Evolutionary conservation across 2,888 invertebrate genomes (phyloP).

Genomic region (Drosophila paranaensis): DNA sequence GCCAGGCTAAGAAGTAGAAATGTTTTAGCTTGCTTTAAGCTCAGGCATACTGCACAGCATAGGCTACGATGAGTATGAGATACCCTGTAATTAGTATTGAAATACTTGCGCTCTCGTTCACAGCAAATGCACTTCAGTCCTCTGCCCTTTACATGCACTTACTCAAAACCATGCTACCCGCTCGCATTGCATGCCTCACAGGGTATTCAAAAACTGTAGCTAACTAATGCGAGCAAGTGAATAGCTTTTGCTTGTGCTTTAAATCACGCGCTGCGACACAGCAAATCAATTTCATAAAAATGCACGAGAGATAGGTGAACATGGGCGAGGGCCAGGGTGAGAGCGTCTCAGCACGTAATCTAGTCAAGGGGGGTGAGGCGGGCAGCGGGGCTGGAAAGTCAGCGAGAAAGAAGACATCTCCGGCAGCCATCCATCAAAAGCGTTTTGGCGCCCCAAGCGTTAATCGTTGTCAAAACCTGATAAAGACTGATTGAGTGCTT

Average conservation of each 20-base stretch:
- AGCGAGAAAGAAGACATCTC: conserved; percentile 39
- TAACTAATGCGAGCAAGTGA: conserved; percentile 40
- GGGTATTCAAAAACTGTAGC: conserved; percentile 11
- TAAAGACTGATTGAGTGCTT: conserved; percentile 81
- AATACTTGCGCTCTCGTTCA: background rate
- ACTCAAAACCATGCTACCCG: background rate
- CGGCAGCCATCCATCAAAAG: conserved; percentile 75
- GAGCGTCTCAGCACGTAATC: too few species aligned
- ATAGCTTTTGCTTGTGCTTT: conserved; percentile 19
- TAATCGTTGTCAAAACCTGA: conserved; percentile 81
- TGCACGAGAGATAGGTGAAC: conserved; percentile 40
- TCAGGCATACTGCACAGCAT: too few species aligned
- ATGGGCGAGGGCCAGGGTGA: background rate
- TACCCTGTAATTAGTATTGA: background rate
- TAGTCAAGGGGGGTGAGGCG: background rate
- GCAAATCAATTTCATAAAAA: conserved; percentile 71
- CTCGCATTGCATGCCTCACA: background rate
- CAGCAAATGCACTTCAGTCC: background rate
- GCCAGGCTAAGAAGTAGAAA: background rate
- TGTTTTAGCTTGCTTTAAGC: background rate
- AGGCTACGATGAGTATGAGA: too few species aligned
- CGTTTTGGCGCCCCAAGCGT: conserved; percentile 73
- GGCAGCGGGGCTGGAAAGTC: background rate
- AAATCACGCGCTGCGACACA: conserved; percentile 40
- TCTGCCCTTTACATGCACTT: background rate